Conservation (phyloP, 2,888 invertebrate genomes). For the Pinctada fucata region DNA sequence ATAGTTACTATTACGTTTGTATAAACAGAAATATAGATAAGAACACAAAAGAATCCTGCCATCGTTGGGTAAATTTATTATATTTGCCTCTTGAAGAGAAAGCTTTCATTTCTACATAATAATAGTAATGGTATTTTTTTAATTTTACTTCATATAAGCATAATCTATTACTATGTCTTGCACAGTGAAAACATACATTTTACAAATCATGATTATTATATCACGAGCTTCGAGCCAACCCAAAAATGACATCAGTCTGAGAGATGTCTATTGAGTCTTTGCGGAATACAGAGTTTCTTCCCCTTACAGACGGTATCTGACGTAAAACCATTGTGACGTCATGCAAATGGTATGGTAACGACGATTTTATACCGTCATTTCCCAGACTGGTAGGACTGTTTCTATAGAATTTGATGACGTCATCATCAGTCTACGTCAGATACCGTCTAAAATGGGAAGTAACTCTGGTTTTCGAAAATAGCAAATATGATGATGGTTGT, state of each 20-base stretch:
- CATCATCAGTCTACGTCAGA: no score
- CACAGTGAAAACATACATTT: neutral
- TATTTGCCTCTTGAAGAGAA: neutral
- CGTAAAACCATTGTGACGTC: no score
- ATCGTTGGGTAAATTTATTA: neutral
- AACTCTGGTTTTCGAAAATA: no score
- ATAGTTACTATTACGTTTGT: no score
- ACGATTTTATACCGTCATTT: no score
- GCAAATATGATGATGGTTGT: neutral
- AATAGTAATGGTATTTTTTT: neutral
- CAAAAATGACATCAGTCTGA: neutral
- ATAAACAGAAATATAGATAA: no score
- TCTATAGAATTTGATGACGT: no score
- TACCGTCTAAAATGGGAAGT: no score
- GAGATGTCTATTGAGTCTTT: neutral
- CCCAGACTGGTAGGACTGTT: no score
- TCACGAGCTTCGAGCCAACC: neutral
- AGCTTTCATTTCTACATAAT: neutral
- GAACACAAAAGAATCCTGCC: neutral
- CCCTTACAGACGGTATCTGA: no score
- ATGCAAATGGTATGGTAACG: no score
- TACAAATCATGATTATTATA: neutral
- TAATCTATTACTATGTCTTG: neutral
- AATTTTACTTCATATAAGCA: neutral
- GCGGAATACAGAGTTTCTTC: no score